phyloP scores from a whole-genome alignment of 2,888 invertebrate genomes.

The Drepanosiphum platanoidis region DNA sequence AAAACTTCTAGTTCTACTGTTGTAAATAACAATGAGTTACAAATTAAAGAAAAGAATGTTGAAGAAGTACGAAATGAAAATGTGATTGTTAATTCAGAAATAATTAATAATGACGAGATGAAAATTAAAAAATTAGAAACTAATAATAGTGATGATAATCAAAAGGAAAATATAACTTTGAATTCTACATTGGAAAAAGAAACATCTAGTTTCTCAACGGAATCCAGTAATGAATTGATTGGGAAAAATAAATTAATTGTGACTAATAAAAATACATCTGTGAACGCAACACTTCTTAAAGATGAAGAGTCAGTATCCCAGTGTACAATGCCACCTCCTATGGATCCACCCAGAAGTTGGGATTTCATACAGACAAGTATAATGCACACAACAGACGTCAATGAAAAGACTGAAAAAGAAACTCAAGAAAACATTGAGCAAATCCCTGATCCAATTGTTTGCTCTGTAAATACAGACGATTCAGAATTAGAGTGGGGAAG shows the following conservation, averaged over 20 bases:
- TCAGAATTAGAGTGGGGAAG: conserved; percentile 60
- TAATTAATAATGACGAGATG: neutral
- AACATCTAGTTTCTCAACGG: neutral
- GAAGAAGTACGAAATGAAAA: neutral
- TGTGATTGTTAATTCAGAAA: neutral
- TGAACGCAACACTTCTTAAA: conserved; percentile 65
- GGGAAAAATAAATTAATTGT: conserved; percentile 34
- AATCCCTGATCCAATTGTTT: conserved; percentile 54
- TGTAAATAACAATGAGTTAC: neutral
- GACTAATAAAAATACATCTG: conserved; percentile 62
- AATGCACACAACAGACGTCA: conserved; percentile 55
- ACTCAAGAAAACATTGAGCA: conserved; percentile 36
- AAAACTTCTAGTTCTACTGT: neutral
- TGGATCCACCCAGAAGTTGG: conserved; percentile 67
- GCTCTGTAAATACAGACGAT: conserved; percentile 53
- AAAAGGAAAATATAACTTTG: neutral
- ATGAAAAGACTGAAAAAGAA: conserved; percentile 39
- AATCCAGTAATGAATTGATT: conserved; percentile 21
- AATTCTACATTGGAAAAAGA: neutral
- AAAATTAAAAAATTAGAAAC: neutral
- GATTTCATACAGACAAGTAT: conserved; percentile 66
- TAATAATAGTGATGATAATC: conserved; percentile 13
- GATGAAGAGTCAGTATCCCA: conserved; percentile 59
- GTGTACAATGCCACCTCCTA: conserved; percentile 66
- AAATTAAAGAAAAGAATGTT: neutral